These are phyloP conservation scores for Myotis pilosus DNA, from an alignment of 2,797 vertebrate species.

Conservation along the genomic window DNA sequence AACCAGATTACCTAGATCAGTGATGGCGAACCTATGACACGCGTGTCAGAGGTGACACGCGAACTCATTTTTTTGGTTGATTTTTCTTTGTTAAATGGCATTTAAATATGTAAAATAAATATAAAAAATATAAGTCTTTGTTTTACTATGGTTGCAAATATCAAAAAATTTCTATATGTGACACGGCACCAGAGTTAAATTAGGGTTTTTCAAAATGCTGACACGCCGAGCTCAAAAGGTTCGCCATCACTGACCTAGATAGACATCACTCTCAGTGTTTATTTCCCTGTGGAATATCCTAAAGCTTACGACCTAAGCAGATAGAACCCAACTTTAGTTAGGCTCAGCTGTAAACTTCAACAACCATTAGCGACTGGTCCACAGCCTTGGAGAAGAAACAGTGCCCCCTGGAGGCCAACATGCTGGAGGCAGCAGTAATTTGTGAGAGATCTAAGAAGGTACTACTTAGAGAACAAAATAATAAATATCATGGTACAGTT, in stretches of 20 bases:
- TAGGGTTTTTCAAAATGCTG: too few relatives aligned
- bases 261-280: background rate
- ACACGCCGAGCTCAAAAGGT: too few relatives aligned
- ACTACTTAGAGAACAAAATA: background rate
- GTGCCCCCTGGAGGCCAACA: conserved; percentile 32
- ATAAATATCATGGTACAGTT: background rate
- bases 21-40: too few relatives aligned
- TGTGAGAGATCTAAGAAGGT: background rate
- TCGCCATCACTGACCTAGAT: background rate
- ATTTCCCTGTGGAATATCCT: background rate
- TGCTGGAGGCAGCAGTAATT: background rate
- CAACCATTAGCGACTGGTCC: background rate
- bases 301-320: background rate
- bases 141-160: too few relatives aligned
- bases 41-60: too few relatives aligned
- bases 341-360: background rate
- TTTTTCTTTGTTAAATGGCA: too few relatives aligned
- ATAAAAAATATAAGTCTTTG: too few relatives aligned
- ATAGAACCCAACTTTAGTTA: background rate
- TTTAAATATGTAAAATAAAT: too few relatives aligned
- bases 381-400: background rate
- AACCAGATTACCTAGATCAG: background rate
- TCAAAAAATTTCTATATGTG: too few relatives aligned
- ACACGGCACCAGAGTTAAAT: too few relatives aligned
- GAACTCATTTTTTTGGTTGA: too few relatives aligned